Evolutionary conservation across 1,140 invertebrate genomes (phyloP).

Genomic region (Lordiphosa collinella): DNA sequence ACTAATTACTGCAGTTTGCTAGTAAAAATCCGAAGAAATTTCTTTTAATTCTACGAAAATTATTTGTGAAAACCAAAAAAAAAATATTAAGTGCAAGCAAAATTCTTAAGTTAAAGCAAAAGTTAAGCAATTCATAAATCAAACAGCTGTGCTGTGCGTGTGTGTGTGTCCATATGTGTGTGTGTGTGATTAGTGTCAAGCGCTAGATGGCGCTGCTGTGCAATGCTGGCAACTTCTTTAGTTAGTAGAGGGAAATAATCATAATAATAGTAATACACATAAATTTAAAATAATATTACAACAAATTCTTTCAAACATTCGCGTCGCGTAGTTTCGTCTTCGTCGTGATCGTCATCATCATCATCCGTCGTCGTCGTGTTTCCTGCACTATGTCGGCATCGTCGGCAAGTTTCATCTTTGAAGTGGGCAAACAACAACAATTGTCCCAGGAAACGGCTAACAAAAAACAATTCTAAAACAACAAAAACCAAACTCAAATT

Average conservation of each 20-base stretch:
- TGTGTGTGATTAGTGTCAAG: constrained; percentile 39
- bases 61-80: constrained; percentile 3
- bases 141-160: constrained; percentile 39
- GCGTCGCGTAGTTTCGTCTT: constrained; percentile 18
- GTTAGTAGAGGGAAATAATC: constrained; percentile 15
- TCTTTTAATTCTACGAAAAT: constrained; percentile 49
- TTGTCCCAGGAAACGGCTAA: constrained; percentile 20
- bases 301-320: not conserved
- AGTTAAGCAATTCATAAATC: constrained; percentile 31
- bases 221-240: constrained; percentile 33
- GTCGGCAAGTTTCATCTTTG: constrained; percentile 45
- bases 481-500: constrained; percentile 11
- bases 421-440: constrained; percentile 55
- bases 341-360: constrained; percentile 2
- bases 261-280: too few species aligned
- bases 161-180: constrained; percentile 30
- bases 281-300: too few species aligned
- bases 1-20: constrained; percentile 63
- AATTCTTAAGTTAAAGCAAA: constrained; percentile 36
- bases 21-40: constrained; percentile 57
- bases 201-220: constrained; percentile 55
- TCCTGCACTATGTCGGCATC: constrained; percentile 56
- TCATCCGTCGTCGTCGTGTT: constrained; percentile 25
- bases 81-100: constrained; percentile 24
- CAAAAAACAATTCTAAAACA: constrained; percentile 11